Evolutionary conservation across 2,888 invertebrate species (phyloP), one percentile per base, ranked within the genome.

Genomic region (Molanna angustata): DNA sequence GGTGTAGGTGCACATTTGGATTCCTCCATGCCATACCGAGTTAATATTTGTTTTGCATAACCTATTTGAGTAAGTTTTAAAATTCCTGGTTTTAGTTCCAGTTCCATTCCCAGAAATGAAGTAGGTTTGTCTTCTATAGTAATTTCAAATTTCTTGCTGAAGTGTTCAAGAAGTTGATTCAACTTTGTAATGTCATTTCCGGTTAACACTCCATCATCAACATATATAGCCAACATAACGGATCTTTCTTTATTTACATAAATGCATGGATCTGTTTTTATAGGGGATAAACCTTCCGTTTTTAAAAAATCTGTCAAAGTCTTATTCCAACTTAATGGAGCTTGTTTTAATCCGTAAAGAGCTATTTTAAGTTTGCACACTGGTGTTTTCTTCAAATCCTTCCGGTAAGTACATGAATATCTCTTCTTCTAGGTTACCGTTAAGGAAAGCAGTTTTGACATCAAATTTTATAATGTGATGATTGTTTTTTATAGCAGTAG

Each of bases 81-180:
- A 13, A 11, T 14, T 13, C 14, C 35, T 35, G 9, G 35, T 35
- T 11, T 35, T 4, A 13, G 14, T 13, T 35, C 35, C 18, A 40
- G 7, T 6, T 40, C 18, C 19, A 40, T 40, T 16, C 40, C 40
- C 16, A 40, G 17, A 40, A 16, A 40, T 4, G 7, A 16, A 16
- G 18, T 40, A 18, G 19, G 19, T 18, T 18, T 18, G 6, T 40
- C 19, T 13, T 18, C 9, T 40, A 16, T 40, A 7, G 13, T 40
- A 14, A 40, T 40, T 4, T 40, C 40, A 40, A 40, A 18, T 40
- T 40, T 18, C 9, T 40, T 18, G 7, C 9, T 18, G 9, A 16
- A 18, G 33, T n/a, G 52, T 41, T n/a, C 16, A 31, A 46, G 16
- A 14, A 14, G 9, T 31, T 35, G 40, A 42, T 56, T 58, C 16